These are phyloP conservation scores for Mythimna impura DNA, from an alignment of 2,888 invertebrate species.

Conservation along the genomic window DNA sequence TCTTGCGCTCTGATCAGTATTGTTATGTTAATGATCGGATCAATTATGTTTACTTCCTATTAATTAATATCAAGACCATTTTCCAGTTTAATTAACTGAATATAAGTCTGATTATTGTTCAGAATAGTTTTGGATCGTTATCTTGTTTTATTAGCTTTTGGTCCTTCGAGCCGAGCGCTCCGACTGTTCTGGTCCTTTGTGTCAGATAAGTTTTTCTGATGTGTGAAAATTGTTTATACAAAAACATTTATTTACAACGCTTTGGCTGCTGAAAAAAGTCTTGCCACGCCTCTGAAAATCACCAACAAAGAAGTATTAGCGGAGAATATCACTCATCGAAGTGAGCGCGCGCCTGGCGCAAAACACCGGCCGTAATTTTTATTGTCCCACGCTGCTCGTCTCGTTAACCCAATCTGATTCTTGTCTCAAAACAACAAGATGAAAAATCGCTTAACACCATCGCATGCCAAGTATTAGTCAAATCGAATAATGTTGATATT, in stretches of 20 bases:
- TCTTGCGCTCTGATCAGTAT: conserved; percentile 66
- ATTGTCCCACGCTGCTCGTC: conserved; percentile 79
- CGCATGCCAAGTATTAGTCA: conserved; percentile 78
- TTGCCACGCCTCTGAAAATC: conserved; percentile 74
- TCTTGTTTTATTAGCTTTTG: conserved; percentile 48
- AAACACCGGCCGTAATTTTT: conserved; percentile 86
- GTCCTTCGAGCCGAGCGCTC: conserved; percentile 15
- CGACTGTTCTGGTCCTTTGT: conserved; percentile 13
- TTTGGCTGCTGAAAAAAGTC: conserved; percentile 40
- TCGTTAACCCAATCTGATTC: conserved; percentile 80
- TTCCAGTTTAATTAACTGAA: conserved; percentile 47
- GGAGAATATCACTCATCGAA: conserved; percentile 85
- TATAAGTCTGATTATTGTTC: conserved; percentile 36
- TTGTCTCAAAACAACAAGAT: conserved; percentile 76
- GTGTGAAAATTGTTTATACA: neutral
- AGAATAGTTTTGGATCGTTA: conserved; percentile 43
- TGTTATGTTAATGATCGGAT: conserved; percentile 75
- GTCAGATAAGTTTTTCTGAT: neutral
- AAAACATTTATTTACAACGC: conserved; percentile 9
- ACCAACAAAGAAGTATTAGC: conserved; percentile 82
- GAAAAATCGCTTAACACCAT: conserved; percentile 76
- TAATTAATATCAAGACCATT: conserved; percentile 61
- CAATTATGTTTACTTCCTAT: conserved; percentile 74
- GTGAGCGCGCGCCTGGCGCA: conserved; percentile 80
- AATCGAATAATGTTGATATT: conserved; percentile 86